Evolutionary conservation across 2,797 vertebrate species (phyloP).

Genomic region (Coranthus polyacanthus): DNA sequence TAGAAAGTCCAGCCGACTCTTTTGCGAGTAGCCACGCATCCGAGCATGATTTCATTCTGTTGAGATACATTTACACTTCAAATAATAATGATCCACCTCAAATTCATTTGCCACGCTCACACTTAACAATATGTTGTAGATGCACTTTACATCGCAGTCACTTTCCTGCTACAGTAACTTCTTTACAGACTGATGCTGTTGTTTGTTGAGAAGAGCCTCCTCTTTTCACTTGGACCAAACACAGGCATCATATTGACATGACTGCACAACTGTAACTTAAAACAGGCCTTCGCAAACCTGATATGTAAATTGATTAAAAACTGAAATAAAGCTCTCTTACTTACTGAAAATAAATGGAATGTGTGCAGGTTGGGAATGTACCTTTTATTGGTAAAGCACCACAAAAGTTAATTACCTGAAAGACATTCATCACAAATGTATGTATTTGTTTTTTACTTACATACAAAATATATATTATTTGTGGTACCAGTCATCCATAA

Average conservation of each 20-base stretch:
- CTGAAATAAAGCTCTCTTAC: conserved; percentile 13
- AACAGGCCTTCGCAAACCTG: background rate
- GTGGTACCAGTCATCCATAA: background rate
- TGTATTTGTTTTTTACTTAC: background rate
- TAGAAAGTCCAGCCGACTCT: too few relatives aligned
- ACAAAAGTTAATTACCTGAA: conserved; percentile 13
- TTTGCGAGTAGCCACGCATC: too few relatives aligned
- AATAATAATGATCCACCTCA: background rate
- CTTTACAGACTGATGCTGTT: background rate
- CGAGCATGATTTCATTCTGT: too few relatives aligned
- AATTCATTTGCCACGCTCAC: background rate
- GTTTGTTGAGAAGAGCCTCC: background rate
- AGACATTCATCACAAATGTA: background rate
- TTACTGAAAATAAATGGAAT: conserved; percentile 15
- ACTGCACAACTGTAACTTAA: too few relatives aligned
- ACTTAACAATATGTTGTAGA: background rate
- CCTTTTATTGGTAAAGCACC: conserved; percentile 19
- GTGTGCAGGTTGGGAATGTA: conserved; percentile 1
- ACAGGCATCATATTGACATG: background rate
- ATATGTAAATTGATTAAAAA: background rate
- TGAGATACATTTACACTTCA: background rate
- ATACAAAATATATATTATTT: background rate
- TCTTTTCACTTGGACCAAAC: background rate
- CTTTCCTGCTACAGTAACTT: background rate
- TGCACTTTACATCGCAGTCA: too few relatives aligned